phyloP scores from a whole-genome alignment of 2,797 vertebrate species.

The Scarus forsteni region DNA sequence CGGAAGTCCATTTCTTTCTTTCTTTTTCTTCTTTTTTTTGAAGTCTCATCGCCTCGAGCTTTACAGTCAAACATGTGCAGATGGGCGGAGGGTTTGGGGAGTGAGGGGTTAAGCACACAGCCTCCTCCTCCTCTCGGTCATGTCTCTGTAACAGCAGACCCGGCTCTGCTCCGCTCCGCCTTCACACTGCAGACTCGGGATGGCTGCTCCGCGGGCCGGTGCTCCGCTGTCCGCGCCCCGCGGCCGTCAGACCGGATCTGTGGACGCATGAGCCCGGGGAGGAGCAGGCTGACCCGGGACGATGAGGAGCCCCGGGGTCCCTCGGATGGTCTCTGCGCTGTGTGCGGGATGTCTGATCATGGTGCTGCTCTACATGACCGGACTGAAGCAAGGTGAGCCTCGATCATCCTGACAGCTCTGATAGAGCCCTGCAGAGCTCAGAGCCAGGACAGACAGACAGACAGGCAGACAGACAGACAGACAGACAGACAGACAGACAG shows the following conservation, averaged over 20 bases:
- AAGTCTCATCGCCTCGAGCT: background rate
- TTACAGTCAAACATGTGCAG: background rate
- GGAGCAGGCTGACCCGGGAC: constrained; percentile 67
- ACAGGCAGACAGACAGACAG: too few species aligned
- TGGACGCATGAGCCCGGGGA: constrained; percentile 56
- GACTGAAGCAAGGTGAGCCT: constrained; percentile 84
- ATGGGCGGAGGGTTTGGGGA: constrained; percentile 14
- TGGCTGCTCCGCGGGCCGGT: constrained; percentile 46
- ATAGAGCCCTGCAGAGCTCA: background rate
- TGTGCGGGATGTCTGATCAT: constrained; percentile 87
- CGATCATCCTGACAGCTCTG: background rate
- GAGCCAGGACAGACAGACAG: too few species aligned
- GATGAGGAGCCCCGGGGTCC: constrained; percentile 85
- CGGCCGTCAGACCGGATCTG: constrained; percentile 16
- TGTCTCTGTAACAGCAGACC: constrained; percentile 11
- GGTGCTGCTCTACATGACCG: constrained; percentile 87
- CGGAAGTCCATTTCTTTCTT: constrained; percentile 18
- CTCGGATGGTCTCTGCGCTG: constrained; percentile 82
- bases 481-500: too few species aligned
- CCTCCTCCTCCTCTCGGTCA: background rate
- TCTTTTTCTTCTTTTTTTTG: too few species aligned
- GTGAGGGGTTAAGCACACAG: constrained; percentile 61
- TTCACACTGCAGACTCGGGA: constrained; percentile 8
- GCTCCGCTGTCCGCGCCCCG: constrained; percentile 45
- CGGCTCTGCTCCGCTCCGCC: background rate